phyloP scores from a whole-genome alignment of 2,888 invertebrate species.

The Pheosia gnoma region DNA sequence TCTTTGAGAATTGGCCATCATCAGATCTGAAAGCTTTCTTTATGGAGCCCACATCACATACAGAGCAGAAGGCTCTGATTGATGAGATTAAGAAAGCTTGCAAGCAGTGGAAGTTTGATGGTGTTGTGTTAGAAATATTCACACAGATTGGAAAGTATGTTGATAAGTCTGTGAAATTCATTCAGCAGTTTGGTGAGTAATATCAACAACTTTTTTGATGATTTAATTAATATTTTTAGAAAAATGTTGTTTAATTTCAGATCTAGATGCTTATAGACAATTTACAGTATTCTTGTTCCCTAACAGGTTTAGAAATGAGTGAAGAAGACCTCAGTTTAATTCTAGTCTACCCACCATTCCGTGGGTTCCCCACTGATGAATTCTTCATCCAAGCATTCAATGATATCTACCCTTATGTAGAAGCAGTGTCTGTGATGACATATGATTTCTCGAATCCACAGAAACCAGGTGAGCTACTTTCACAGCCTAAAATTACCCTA shows the following conservation, averaged over 20 bases:
- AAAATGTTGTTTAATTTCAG: too few relatives aligned
- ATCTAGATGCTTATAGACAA: too few relatives aligned
- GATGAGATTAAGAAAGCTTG: constrained; percentile 87
- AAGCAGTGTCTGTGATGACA: constrained; percentile 97
- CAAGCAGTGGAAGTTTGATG: constrained; percentile 92
- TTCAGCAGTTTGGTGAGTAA: constrained; percentile 85
- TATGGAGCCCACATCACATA: constrained; percentile 85
- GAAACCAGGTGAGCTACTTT: constrained; percentile 85
- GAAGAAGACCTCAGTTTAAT: constrained; percentile 85
- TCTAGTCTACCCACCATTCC: constrained; percentile 91
- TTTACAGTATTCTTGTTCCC: background rate
- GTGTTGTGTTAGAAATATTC: constrained; percentile 96
- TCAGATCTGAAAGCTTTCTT: constrained; percentile 90
- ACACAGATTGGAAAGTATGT: constrained; percentile 88
- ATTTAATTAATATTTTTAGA: too few relatives aligned
- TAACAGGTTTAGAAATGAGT: constrained; percentile 82
- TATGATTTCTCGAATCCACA: constrained; percentile 95
- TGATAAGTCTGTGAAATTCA: constrained; percentile 86
- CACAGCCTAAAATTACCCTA: background rate
- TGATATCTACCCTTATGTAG: constrained; percentile 89
- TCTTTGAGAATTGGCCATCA: constrained; percentile 94
- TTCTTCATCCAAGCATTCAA: constrained; percentile 91
- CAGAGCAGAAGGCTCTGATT: constrained; percentile 87
- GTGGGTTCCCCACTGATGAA: constrained; percentile 86
- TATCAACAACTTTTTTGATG: too few relatives aligned